Conservation (phyloP, 2,113 vertebrate species). For the Boleophthalmus pectinirostris region DNA sequence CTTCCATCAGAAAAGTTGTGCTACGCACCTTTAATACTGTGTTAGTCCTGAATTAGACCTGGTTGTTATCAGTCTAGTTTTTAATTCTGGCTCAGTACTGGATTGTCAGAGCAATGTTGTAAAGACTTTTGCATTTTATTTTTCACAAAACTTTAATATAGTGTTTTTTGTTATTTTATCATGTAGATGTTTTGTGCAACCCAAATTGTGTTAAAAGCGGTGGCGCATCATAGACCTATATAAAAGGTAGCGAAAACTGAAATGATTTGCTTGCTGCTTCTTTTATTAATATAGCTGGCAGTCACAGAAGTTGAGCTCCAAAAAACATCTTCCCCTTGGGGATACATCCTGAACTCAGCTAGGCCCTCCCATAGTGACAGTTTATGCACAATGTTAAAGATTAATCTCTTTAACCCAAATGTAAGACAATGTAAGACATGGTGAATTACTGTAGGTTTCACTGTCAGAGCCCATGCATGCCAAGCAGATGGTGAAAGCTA, state of each 20-base stretch:
- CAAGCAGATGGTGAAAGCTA: not conserved
- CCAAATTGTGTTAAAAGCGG: no score
- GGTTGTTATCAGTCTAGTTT: no score
- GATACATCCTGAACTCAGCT: not conserved
- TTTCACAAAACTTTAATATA: no score
- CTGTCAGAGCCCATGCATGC: not conserved
- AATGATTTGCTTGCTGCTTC: not conserved
- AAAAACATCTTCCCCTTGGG: not conserved
- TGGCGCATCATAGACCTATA: no score
- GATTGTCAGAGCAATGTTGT: no score
- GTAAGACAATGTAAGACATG: not conserved
- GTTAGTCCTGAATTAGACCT: no score
- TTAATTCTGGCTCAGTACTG: no score
- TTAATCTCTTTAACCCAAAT: not conserved
- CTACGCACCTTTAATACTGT: no score
- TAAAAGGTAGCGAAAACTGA: not conserved
- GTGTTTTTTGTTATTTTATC: no score
- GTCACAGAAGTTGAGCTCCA: not conserved
- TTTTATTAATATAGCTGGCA: not conserved
- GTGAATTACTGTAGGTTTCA: not conserved
- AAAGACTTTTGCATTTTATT: no score
- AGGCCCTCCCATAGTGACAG: slow-evolving; percentile 1
- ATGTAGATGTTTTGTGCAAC: no score
- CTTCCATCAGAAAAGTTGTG: no score
- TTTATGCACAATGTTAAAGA: not conserved